Evolutionary conservation across 2,113 vertebrate species (phyloP).

Genomic region (Cairina moschata): DNA sequence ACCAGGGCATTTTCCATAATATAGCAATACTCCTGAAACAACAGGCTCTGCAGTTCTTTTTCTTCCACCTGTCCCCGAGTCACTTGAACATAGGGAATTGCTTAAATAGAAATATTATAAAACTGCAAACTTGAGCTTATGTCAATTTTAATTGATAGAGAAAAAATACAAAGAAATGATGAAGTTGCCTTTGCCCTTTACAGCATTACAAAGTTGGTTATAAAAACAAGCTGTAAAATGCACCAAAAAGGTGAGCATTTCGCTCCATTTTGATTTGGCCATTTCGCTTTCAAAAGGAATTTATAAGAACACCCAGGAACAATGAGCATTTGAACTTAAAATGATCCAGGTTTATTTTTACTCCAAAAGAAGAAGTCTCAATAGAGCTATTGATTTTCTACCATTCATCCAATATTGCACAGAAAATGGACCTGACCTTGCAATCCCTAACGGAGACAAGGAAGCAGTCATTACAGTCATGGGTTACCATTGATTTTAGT

Average conservation of each 20-base stretch:
- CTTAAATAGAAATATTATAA: constrained; percentile 38
- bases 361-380: constrained; percentile 56
- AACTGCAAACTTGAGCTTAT: constrained; percentile 24
- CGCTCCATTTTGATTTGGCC: constrained; percentile 71
- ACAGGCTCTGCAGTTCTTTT: not conserved
- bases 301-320: constrained; percentile 75
- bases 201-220: constrained; percentile 67
- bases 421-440: constrained; percentile 68
- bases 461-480: constrained; percentile 60
- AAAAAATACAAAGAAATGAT: constrained; percentile 27
- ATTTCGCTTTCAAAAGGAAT: constrained; percentile 78
- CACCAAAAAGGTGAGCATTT: constrained; percentile 58
- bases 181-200: constrained; percentile 61
- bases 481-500: constrained; percentile 52
- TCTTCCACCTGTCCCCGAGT: not conserved
- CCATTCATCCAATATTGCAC: constrained; percentile 70
- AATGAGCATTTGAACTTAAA: constrained; percentile 78
- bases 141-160: constrained; percentile 57
- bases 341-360: constrained; percentile 69
- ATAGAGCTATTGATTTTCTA: constrained; percentile 73
- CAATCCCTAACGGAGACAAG: constrained; percentile 55
- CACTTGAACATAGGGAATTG: constrained; percentile 32
- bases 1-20: not conserved
- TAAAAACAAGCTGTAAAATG: constrained; percentile 69
- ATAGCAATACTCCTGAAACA: not conserved